These are phyloP conservation scores for Macrostomum lignano DNA, from an alignment of 1,140 invertebrate genomes.

Conservation along the genomic window DNA sequence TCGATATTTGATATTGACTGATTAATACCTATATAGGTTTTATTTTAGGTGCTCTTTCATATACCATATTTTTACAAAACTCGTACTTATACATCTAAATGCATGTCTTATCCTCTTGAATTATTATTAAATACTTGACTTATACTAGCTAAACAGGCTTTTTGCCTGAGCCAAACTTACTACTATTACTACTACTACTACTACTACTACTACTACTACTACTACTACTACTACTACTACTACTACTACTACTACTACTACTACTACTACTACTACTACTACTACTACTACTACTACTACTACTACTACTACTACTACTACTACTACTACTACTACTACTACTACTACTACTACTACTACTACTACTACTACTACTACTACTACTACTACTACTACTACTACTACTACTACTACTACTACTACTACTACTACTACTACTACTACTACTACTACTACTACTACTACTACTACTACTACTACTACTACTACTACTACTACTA, in stretches of 20 bases:
- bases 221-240: too few species aligned
- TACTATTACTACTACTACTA: too few species aligned
- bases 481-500: constrained; percentile 2
- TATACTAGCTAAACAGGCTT: too few species aligned
- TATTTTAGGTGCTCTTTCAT: too few species aligned
- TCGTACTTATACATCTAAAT: too few species aligned
- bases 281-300: constrained; percentile 2
- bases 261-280: constrained; percentile 2
- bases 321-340: constrained; percentile 2
- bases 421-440: constrained; percentile 2
- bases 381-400: constrained; percentile 2
- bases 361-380: constrained; percentile 2
- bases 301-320: constrained; percentile 2
- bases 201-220: too few species aligned
- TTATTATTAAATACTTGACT: too few species aligned
- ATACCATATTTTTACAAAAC: too few species aligned
- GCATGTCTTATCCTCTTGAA: too few species aligned
- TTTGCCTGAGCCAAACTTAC: too few species aligned
- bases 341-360: constrained; percentile 2
- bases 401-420: constrained; percentile 2
- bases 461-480: constrained; percentile 2
- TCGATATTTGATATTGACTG: too few species aligned
- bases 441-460: constrained; percentile 2
- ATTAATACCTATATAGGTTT: too few species aligned
- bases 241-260: constrained; percentile 2